phyloP scores from a whole-genome alignment of 2,797 vertebrate genomes.

The Danio albolineatus region DNA sequence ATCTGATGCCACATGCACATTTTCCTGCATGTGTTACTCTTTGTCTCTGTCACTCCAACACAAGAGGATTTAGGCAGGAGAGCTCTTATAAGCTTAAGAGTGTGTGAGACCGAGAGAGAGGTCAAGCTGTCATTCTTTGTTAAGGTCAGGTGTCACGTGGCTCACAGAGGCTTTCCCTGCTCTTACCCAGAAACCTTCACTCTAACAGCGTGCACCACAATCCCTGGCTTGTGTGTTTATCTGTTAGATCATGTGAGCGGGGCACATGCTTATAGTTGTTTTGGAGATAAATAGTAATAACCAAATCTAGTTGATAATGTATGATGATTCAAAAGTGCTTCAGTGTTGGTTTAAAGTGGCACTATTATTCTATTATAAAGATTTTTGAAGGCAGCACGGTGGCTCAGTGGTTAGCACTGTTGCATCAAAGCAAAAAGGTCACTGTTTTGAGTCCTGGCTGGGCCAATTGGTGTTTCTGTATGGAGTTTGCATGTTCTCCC shows the following conservation, averaged over 20 bases:
- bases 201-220: neutral
- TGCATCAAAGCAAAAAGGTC: too few species aligned
- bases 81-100: slow-evolving; percentile 38
- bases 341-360: neutral
- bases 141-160: slow-evolving; percentile 44
- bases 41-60: slow-evolving; percentile 27
- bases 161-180: slow-evolving; percentile 11
- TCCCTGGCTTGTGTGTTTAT: neutral
- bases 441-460: too few species aligned
- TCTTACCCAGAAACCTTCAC: slow-evolving; percentile 14
- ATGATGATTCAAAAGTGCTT: neutral
- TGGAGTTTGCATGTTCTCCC: too few species aligned
- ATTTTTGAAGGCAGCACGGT: too few species aligned
- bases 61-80: slow-evolving; percentile 38
- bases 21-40: slow-evolving; percentile 19
- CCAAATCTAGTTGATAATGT: neutral
- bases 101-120: slow-evolving; percentile 33
- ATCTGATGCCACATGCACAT: neutral
- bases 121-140: slow-evolving; percentile 44
- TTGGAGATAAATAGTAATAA: neutral
- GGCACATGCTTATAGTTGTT: slow-evolving; percentile 7
- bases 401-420: too few species aligned
- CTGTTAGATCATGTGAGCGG: neutral
- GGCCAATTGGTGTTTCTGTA: too few species aligned
- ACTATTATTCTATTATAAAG: neutral